phyloP scores from a whole-genome alignment of 2,113 vertebrate genomes.

The Calyptomena viridis region DNA sequence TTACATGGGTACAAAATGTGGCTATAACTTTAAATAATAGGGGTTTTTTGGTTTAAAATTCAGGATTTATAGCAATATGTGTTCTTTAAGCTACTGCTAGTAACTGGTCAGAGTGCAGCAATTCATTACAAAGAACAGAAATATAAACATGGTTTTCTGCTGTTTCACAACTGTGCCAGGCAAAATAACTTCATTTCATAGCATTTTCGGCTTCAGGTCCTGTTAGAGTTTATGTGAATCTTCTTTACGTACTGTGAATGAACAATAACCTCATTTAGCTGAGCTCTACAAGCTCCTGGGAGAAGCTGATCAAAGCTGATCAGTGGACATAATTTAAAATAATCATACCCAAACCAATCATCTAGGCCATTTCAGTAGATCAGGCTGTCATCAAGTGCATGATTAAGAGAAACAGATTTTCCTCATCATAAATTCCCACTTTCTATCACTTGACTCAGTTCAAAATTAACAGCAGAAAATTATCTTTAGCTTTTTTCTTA shows the following conservation, averaged over 20 bases:
- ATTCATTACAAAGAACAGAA: neutral
- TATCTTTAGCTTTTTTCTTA: neutral
- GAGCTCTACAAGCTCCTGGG: neutral
- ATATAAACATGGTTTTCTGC: neutral
- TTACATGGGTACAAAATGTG: neutral
- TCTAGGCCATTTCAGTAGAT: neutral
- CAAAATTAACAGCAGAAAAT: neutral
- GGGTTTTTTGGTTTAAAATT: neutral
- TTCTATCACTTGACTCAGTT: neutral
- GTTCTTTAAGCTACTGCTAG: neutral
- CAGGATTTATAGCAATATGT: neutral
- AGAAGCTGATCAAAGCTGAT: neutral
- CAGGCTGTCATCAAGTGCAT: neutral
- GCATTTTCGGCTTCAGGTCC: neutral
- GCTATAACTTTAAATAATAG: neutral
- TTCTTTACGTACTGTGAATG: neutral
- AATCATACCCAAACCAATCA: neutral
- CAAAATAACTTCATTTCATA: neutral
- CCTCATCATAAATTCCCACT: neutral
- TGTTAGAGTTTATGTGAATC: neutral
- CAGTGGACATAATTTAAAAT: neutral
- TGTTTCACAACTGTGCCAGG: neutral
- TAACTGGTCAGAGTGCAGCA: neutral
- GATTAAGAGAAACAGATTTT: neutral
- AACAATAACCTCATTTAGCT: neutral